Evolutionary conservation across 2,113 vertebrate species (phyloP), one percentile per base, ranked within the genome.

Genomic region (Herpetotheres cachinnans): DNA sequence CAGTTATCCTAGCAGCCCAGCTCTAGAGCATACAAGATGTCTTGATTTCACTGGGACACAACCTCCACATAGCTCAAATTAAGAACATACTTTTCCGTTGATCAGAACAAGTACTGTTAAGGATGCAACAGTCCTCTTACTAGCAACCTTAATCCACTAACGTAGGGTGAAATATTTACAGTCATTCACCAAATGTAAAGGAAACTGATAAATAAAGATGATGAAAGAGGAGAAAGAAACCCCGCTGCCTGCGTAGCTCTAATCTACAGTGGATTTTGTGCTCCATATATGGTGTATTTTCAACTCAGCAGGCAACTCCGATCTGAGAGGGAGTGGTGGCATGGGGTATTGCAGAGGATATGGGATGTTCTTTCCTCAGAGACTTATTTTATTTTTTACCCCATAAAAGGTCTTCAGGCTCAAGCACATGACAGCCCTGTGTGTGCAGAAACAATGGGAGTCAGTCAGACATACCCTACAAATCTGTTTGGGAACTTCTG

Each of bases 191-290:
- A 76, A 73, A 54, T 24, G 22, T 26, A 72, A 89, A 63, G 10
- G 26, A 72, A 82, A 50, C 14, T 18, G 63, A 47, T 58, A 86
- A 86, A 86, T 58, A 94, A 72, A 78, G 36, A 38, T 40, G 13
- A 87, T 71, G 34, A 63, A 81, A 84, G 63, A 69, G n/a, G 17
- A 65, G 49, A 73, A 62, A 18, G 29, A 83, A 82, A 71, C 1
- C 2, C 3, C 8, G 1, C 5, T 1, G 5, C 20, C 19, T 1
- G 0, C 13, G 61, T 32, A 85, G 19, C 30, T 85, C 13, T 58
- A 54, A 61, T 46, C 32, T 30, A 42, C 24, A 40, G 52, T 26
- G 50, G n/a, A 36, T 74, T 89, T 90, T 65, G 34, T 2, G 10
- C 27, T 54, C 82, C 18, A 10, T 44, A 8, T 52, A 52, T 0